These are phyloP conservation scores for Dexiosoma caninum DNA, from an alignment of 2,888 invertebrate species.

Conservation along the genomic window DNA sequence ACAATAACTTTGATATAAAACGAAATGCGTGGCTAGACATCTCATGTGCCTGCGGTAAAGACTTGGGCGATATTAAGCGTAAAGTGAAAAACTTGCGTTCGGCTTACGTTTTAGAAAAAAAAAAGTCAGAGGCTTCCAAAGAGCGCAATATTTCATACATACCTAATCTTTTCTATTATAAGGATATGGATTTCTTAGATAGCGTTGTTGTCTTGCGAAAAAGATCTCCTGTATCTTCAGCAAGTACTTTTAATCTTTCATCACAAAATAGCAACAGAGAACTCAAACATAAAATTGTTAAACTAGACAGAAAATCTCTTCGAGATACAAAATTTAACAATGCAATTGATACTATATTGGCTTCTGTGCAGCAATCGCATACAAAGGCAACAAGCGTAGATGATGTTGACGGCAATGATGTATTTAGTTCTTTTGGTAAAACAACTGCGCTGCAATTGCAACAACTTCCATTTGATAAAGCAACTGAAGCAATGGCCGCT, in stretches of 20 bases:
- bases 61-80: slow-evolving; percentile 53
- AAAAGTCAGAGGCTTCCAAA: slow-evolving; percentile 57
- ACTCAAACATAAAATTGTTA: slow-evolving; percentile 36
- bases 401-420: slow-evolving; percentile 14
- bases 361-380: slow-evolving; percentile 22
- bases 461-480: slow-evolving; percentile 53
- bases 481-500: slow-evolving; percentile 58
- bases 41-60: slow-evolving; percentile 38
- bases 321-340: slow-evolving; percentile 43
- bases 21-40: slow-evolving; percentile 60
- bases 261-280: not conserved
- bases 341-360: slow-evolving; percentile 46
- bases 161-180: slow-evolving; percentile 61
- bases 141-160: slow-evolving; percentile 6
- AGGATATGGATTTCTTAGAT: slow-evolving; percentile 58
- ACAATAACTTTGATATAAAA: slow-evolving; percentile 58
- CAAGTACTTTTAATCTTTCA: not conserved
- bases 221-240: not conserved
- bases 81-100: slow-evolving; percentile 65
- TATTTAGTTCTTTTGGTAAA: slow-evolving; percentile 59
- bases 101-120: slow-evolving; percentile 63
- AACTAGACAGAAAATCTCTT: slow-evolving; percentile 36
- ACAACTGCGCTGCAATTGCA: slow-evolving; percentile 60
- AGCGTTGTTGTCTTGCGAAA: slow-evolving; percentile 48
- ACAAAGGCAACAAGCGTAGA: not conserved